A percentile compares a stretch with the other conserved stretches of the same genome.
Evolutionary conservation across 2,888 invertebrate genomes (phyloP).

Genomic region (Hymenopus coronatus): DNA sequence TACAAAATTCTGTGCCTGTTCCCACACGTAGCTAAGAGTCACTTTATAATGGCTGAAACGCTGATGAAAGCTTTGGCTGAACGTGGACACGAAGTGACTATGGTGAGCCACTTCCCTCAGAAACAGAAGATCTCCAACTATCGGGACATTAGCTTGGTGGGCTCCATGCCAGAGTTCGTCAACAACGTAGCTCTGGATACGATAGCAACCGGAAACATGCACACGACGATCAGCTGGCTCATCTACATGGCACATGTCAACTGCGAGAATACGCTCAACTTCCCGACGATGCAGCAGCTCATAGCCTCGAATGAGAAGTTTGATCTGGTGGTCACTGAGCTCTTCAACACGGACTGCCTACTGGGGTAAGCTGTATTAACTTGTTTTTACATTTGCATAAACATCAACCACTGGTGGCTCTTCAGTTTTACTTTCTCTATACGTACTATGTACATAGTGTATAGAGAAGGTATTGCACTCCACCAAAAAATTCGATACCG

Average conservation of each 20-base stretch:
- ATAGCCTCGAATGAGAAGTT: constrained; percentile 45
- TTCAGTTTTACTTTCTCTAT: no score
- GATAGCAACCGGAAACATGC: neutral
- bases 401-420: no score
- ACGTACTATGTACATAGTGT: no score
- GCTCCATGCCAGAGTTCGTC: neutral
- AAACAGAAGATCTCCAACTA: constrained; percentile 37
- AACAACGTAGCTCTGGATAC: constrained; percentile 1
- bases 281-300: constrained; percentile 31
- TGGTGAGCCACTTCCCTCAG: constrained; percentile 39
- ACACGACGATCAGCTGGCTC: neutral
- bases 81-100: constrained; percentile 41
- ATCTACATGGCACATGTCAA: neutral
- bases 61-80: constrained; percentile 39
- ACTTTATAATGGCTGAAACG: constrained; percentile 62
- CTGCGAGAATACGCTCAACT: constrained; percentile 26
- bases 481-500: no score
- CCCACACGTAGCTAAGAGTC: constrained; percentile 66
- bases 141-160: constrained; percentile 38
- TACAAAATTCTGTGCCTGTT: constrained; percentile 49
- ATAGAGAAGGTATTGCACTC: no score
- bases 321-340: constrained; percentile 67
- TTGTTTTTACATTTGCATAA: no score
- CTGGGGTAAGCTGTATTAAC: constrained; percentile 53
- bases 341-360: constrained; percentile 70